Base-by-base conservation (phyloP, 1,140 invertebrate genomes). In the Frieseomelitta varia region DNA sequence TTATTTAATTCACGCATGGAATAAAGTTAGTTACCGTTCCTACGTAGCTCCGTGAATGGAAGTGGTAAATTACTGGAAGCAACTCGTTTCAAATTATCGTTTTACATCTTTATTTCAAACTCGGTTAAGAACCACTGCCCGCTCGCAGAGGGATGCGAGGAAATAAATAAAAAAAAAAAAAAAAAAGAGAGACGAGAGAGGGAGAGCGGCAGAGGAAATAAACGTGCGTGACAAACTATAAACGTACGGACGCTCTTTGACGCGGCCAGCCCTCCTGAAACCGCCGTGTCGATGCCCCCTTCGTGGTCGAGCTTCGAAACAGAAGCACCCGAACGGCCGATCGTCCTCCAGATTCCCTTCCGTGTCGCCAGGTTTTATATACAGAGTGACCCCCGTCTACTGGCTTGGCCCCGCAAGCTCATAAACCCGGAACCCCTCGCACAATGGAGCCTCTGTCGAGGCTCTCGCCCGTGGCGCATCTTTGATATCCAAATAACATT, bases 401-500 rank as follows among this genome's bases (percentile, higher is more conserved):
- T 4, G 53, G 27, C 24, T 56, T 4, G 61, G 73, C 19, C 61
- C 53, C 82, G 67, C 69, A 63, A 84, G 78, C 85, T 90, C 87
- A 87, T 91, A 90, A 92, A 91, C 79, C 39, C 76, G 55, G 85
- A 88, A 84, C 78, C 82, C 77, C 75, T 67, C 27, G 65, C 76
- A 89, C 89, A 82, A 88, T 88, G 81, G 68, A 47, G 8, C 39
- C 55, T 82, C 55, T 69, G 75, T 85, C 80, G 68, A 47, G 69
- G 53, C 86, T 90, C 89, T 47, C 75, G 86, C 84, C 84, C 77
- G 74, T 87, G 81, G 87, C 86, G 86, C 91, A 87, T 92, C 91
- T 90, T 92, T 92, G 86, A 90, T 88, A 91, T 85, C 87, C 86
- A 91, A 91, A 92, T 92, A 90, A 90, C 86, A 87, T 91, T 92